Conservation (phyloP, 2,797 vertebrate genomes). For the Pseudochromis fuscus region DNA sequence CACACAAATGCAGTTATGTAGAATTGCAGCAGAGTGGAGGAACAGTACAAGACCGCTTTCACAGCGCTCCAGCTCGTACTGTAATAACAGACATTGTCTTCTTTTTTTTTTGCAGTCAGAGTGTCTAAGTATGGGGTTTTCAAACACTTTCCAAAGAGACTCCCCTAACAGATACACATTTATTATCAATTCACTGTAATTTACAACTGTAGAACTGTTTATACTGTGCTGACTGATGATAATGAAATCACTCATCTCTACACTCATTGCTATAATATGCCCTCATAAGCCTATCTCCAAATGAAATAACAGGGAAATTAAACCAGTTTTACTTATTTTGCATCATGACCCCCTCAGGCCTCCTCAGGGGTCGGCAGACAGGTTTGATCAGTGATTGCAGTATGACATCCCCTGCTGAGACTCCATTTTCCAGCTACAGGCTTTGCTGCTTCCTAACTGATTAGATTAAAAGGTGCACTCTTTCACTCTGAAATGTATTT, state of each 20-base stretch:
- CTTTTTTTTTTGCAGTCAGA: not conserved
- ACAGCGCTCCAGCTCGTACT: slow-evolving; percentile 13
- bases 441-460: slow-evolving; percentile 38
- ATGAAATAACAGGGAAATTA: slow-evolving; percentile 42
- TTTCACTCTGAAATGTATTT: slow-evolving; percentile 41
- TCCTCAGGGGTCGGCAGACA: slow-evolving; percentile 51
- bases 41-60: slow-evolving; percentile 21
- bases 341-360: slow-evolving; percentile 46
- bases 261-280: not conserved
- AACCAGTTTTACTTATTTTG: slow-evolving; percentile 49
- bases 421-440: slow-evolving; percentile 52
- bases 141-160: slow-evolving; percentile 4
- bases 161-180: slow-evolving; percentile 15
- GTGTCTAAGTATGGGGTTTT: not conserved
- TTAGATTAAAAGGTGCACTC: slow-evolving; percentile 56
- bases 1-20: slow-evolving; percentile 40
- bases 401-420: slow-evolving; percentile 56
- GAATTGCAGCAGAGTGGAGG: slow-evolving; percentile 30
- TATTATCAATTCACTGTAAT: slow-evolving; percentile 1
- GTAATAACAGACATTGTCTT: not conserved
- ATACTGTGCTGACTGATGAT: not conserved
- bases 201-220: not conserved
- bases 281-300: slow-evolving; percentile 16
- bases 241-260: slow-evolving; percentile 31
- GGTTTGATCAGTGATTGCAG: slow-evolving; percentile 67